Percentiles rank a stretch among this genome's conserved stretches.
phyloP scores from a whole-genome alignment of 2,113 vertebrate species.

The Alethe diademata region DNA sequence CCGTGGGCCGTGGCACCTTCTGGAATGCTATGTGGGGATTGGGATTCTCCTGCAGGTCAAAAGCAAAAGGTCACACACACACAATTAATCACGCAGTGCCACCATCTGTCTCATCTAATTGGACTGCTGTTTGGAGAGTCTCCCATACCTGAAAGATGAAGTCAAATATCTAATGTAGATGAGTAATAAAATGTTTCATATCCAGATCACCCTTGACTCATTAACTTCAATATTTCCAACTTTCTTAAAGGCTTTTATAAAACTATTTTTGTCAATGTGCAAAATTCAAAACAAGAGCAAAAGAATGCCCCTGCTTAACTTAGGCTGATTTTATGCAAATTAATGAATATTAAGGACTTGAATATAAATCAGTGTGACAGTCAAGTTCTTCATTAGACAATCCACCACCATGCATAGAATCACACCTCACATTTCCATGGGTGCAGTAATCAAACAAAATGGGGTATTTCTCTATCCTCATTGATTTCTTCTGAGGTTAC shows the following conservation, averaged over 20 bases:
- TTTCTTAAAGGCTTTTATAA: background rate
- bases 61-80: background rate
- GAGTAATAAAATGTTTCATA: background rate
- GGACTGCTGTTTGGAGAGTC: background rate
- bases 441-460: background rate
- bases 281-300: background rate
- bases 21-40: constrained; percentile 98
- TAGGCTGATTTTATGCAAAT: background rate
- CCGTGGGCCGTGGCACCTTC: constrained; percentile 94
- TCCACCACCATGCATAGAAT: background rate
- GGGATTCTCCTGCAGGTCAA: constrained; percentile 87
- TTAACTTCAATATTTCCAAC: background rate
- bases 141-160: background rate
- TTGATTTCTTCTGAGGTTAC: background rate
- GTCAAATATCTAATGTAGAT: background rate
- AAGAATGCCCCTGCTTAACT: background rate
- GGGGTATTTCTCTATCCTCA: background rate
- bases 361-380: background rate
- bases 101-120: background rate
- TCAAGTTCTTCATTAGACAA: background rate
- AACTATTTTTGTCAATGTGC: background rate
- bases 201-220: background rate
- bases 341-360: background rate
- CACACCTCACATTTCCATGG: background rate
- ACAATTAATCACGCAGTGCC: background rate